Evolutionary conservation across 2,797 vertebrate species (phyloP), one percentile per base, ranked within the genome.

Genomic region (Hafferia zeledoni): DNA sequence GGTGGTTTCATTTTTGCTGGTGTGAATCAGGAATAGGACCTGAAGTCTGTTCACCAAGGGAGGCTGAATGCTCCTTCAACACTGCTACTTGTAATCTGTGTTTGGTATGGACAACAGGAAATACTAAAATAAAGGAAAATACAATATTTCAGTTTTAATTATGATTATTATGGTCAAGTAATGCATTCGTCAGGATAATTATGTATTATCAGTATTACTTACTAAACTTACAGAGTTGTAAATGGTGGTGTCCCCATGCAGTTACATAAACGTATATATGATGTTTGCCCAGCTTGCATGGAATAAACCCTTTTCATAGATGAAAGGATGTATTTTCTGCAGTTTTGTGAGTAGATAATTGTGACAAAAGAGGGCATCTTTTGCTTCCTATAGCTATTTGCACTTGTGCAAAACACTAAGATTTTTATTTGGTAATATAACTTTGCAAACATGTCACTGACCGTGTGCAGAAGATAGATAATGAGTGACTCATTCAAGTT

Each of bases 1-100:
- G 94, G 94, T 95, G 95, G 56, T 96, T 95, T 93, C 80, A 24
- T 91, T 96, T 96, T 82, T 92, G 55, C 76, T 91, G 55, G 65
- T 95, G 84, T 85, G 89, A 94, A 78, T 89, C 94, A 91, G 93
- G 94, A 96, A 67, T 10, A 79, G 46, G n/a, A 91, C 86, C 71
- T 95, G 93, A 92, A 91, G 59, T 88, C 85, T 82, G 8, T 90
- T 80, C 92, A 77, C 85, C 76, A 49, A 86, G 89, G 47, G 76
- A 41, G 79, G n/a, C 69, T 90, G 83, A 89, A 70, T 60, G 59
- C 55, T 90, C 91, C 78, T 89, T 85, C 79, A 85, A 2, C 56
- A 17, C 35, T 82, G 50, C 64, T 87, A 30, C 56, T 83, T 81
- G 19, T 84, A 67, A 61, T 86, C 80, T 83, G 39, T 63, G 33